Percentiles rank a stretch among this genome's conserved stretches.
phyloP scores from a whole-genome alignment of 2,113 vertebrate species.

The Ancistrus triradiatus region DNA sequence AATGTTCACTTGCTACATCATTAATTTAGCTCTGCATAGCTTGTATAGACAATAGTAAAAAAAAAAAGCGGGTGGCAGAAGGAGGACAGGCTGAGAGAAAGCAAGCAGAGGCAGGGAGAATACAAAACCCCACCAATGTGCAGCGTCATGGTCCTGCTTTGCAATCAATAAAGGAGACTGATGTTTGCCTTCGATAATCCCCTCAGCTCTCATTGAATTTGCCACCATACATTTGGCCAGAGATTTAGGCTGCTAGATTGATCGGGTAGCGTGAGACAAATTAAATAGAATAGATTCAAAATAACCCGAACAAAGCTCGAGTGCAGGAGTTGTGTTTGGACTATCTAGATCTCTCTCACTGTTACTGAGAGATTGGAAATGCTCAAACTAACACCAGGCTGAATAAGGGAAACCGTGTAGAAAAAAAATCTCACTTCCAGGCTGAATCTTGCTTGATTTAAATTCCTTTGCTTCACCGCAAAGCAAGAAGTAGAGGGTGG shows the following conservation, averaged over 20 bases:
- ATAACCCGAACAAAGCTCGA: too few relatives aligned
- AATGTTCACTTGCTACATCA: conserved; percentile 50
- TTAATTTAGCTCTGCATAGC: conserved; percentile 30
- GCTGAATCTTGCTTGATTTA: too few relatives aligned
- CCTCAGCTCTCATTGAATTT: conserved; percentile 18
- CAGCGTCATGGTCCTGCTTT: conserved; percentile 27
- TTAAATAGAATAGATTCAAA: conserved; percentile 10
- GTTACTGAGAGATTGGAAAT: too few relatives aligned
- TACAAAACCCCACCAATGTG: conserved; percentile 25
- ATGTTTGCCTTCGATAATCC: conserved; percentile 16
- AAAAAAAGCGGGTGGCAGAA: conserved; percentile 1
- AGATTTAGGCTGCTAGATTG: conserved; percentile 23
- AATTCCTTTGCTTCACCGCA: conserved; percentile 45
- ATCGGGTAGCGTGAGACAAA: neutral
- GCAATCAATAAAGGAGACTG: conserved; percentile 16
- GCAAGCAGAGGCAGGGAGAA: conserved; percentile 9
- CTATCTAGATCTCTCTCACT: too few relatives aligned
- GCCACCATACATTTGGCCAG: conserved; percentile 11
- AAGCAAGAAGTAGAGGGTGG: conserved; percentile 44
- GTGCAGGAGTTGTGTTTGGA: too few relatives aligned
- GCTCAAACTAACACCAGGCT: conserved; percentile 40
- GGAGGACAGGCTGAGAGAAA: neutral
- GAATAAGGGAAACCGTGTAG: neutral
- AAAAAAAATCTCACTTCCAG: too few relatives aligned
- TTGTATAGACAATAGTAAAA: conserved; percentile 19